Evolutionary conservation across 1,140 invertebrate genomes (phyloP), one percentile per base, ranked within the genome.

Genomic region (Orius insidiosus): DNA sequence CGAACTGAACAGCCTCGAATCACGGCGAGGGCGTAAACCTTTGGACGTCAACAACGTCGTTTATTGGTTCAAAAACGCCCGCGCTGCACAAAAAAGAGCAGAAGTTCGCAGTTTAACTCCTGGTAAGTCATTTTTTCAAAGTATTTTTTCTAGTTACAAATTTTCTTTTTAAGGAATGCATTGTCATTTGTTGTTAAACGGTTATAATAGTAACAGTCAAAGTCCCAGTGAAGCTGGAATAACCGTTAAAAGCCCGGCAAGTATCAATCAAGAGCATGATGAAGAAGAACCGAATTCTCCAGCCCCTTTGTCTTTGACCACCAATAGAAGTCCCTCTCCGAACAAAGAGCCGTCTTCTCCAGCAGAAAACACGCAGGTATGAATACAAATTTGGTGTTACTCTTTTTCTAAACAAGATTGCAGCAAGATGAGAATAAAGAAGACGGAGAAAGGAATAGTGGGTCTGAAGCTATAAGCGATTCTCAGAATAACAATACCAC

Each of bases 11-110:
- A 77, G 78, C 33, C 62, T 95, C 38, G 88, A 95, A 55, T 94
- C 89, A 31, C 70, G 93, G 10, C 71, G 85, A 49, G 90, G 90
- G 6, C 68, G 87, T 34, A 94, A 95, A 58, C 89, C 88, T 0
- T 67, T 97, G 15, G 92, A 98, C 63, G 79, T 95, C 1, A 94
- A 94, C 58, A 98, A 98, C 60, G 89, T 98, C 8, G 90, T 96
- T 14, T 96, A 96, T 62, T 97, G 93, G 93, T 97, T 98, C 61
- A 98, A 97, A 64, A 97, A 98, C 60, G 90, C 93, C 0, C 70
- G 93, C 45, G 93, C 93, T 7, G 92, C 93, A 1, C 85, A 90
- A 60, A 92, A 95, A 59, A 68, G 90, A 34, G 81, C 83, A 0
- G 83, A 86, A 63, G 72, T 78, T 45, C 68, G 83, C 4, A 68